Conservation (phyloP, 2,888 invertebrate genomes). For the Listrodromus nycthemerus region DNA sequence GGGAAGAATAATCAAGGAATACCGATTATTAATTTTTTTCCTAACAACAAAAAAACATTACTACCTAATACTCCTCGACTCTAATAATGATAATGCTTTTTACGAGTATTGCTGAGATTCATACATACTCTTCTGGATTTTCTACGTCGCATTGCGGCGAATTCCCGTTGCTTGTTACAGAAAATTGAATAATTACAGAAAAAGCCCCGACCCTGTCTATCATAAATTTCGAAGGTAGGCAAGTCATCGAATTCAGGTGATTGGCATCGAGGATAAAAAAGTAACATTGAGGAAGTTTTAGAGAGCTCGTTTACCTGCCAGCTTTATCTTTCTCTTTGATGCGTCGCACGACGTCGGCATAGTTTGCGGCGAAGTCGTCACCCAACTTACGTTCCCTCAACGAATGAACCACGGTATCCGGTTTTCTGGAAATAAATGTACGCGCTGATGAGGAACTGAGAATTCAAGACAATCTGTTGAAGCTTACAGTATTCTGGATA, state of each 20-base stretch:
- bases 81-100: neutral
- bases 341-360: conserved; percentile 87
- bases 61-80: neutral
- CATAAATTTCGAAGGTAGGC: too few relatives aligned
- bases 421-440: conserved; percentile 68
- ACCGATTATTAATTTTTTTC: neutral
- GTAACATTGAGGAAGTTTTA: neutral
- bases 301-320: conserved; percentile 85
- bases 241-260: neutral
- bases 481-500: conserved; percentile 79
- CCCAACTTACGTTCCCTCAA: conserved; percentile 88
- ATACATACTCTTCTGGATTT: conserved; percentile 56
- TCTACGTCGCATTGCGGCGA: conserved; percentile 34
- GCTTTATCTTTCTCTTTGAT: conserved; percentile 86
- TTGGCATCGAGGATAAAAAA: neutral
- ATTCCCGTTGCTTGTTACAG: conserved; percentile 63
- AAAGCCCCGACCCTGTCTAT: neutral
- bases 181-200: conserved; percentile 3
- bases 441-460: neutral
- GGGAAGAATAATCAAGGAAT: neutral
- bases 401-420: conserved; percentile 85
- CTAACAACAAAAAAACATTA: neutral
- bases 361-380: conserved; percentile 86
- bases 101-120: neutral
- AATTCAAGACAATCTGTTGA: neutral